A percentile compares a stretch with the other conserved stretches of the same genome.
Evolutionary conservation across 2,113 vertebrate genomes (phyloP).

Genomic region (Axis porcinus): DNA sequence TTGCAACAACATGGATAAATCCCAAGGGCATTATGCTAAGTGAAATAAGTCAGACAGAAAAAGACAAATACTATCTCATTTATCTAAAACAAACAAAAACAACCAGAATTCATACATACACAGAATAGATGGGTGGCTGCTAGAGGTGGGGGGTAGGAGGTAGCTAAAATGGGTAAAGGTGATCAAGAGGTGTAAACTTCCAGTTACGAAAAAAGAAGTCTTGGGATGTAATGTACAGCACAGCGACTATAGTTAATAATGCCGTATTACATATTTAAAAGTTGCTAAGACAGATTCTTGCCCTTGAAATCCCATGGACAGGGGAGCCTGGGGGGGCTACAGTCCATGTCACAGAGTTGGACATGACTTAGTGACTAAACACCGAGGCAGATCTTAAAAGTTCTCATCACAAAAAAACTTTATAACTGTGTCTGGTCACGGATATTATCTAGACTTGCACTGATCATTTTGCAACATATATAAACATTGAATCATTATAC

Average conservation of each 20-base stretch:
- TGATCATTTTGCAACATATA: neutral
- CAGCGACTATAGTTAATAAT: neutral
- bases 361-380: neutral
- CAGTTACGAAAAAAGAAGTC: neutral
- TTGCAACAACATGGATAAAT: neutral
- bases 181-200: neutral
- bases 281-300: neutral
- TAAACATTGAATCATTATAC: neutral
- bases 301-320: neutral
- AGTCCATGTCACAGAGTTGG: neutral
- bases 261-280: neutral
- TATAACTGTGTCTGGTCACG: neutral
- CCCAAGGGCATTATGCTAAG: neutral
- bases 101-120: neutral
- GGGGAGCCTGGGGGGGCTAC: neutral
- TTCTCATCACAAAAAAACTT: neutral
- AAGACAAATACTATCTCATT: neutral
- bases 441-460: neutral
- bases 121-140: neutral
- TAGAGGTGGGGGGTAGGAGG: neutral
- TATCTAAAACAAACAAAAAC: neutral
- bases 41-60: neutral
- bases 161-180: neutral
- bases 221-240: neutral
- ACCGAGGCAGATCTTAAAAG: neutral